These are phyloP conservation scores for Chaetodon auriga DNA, from an alignment of 2,113 vertebrate species.

Conservation along the genomic window DNA sequence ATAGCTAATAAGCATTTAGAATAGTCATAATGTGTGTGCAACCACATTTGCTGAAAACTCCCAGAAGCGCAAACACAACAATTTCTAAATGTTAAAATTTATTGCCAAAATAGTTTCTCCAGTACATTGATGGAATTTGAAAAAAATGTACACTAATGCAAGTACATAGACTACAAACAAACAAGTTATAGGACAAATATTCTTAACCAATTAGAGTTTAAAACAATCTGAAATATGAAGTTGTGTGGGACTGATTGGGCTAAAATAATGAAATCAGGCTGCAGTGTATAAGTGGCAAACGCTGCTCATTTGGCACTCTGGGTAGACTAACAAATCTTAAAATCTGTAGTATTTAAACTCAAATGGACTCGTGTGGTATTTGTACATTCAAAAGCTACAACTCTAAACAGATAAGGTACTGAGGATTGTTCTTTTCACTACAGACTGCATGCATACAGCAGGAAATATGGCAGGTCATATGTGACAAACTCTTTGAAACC, in stretches of 20 bases:
- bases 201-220: neutral
- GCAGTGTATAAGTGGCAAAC: neutral
- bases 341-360: conserved; percentile 1
- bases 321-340: neutral
- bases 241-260: neutral
- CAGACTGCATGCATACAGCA: neutral
- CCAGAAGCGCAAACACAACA: neutral
- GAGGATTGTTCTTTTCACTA: neutral
- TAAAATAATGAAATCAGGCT: neutral
- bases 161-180: neutral
- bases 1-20: no score
- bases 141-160: conserved; percentile 9
- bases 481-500: neutral
- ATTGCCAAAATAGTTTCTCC: conserved; percentile 15
- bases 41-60: neutral
- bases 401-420: neutral
- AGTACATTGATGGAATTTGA: neutral
- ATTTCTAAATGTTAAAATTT: conserved; percentile 11
- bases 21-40: neutral
- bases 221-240: conserved; percentile 2
- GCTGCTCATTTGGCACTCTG: conserved; percentile 54
- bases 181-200: neutral
- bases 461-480: conserved; percentile 25
- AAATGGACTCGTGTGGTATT: neutral
- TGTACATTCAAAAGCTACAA: conserved; percentile 3